These are phyloP conservation scores for Oscheius sp. DNA, from an alignment of 2,888 invertebrate species.

Conservation along the genomic window DNA sequence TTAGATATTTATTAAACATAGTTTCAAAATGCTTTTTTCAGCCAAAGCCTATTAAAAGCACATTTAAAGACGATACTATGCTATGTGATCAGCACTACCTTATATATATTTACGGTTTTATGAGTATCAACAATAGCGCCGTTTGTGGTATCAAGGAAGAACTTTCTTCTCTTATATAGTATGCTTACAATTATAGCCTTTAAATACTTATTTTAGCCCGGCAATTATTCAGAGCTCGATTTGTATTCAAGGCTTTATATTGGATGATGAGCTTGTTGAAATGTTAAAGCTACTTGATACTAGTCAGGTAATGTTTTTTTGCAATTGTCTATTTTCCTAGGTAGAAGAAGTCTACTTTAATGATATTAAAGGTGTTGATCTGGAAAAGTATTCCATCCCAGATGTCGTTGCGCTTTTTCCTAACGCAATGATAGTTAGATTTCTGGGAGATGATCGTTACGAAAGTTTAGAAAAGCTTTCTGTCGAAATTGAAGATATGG, in stretches of 20 bases:
- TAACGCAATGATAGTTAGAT: neutral
- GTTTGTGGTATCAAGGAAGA: neutral
- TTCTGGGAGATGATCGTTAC: constrained; percentile 8
- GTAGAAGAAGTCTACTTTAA: constrained; percentile 20
- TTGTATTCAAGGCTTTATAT: constrained; percentile 10
- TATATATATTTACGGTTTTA: constrained; percentile 3
- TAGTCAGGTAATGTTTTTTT: neutral
- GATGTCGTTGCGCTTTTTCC: constrained; percentile 22
- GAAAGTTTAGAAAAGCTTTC: neutral
- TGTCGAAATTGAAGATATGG: neutral
- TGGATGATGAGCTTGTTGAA: constrained; percentile 6
- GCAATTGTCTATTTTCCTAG: neutral
- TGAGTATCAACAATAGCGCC: too few relatives aligned
- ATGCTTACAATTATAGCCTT: neutral
- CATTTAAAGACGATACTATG: neutral
- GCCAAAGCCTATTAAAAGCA: neutral
- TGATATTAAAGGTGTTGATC: neutral
- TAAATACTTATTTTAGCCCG: neutral
- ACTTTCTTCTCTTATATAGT: too few relatives aligned
- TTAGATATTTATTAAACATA: neutral
- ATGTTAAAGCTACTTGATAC: constrained; percentile 12
- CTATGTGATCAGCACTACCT: neutral
- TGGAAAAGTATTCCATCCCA: neutral
- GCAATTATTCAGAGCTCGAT: neutral
- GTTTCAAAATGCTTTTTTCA: neutral